Conservation (phyloP, 2,888 invertebrate species). For the Caenorhabditis doughertyi region DNA sequence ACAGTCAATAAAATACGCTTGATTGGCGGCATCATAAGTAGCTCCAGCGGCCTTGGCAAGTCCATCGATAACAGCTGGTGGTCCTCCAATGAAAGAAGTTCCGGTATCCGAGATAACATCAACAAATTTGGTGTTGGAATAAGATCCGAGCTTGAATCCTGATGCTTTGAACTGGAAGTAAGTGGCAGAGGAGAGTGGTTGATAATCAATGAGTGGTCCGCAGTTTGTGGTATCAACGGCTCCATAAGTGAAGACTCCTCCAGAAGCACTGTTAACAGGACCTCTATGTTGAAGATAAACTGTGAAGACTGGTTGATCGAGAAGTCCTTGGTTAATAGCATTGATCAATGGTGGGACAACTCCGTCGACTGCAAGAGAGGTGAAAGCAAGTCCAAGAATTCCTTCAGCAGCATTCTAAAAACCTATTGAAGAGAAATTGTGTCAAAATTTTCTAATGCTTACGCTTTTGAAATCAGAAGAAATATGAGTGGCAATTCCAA, state of each 20-base stretch:
- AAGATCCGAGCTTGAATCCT: constrained; percentile 55
- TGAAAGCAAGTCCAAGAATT: constrained; percentile 70
- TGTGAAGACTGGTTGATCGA: constrained; percentile 72
- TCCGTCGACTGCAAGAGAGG: constrained; percentile 68
- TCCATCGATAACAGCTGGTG: constrained; percentile 39
- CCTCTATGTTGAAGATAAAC: constrained; percentile 69
- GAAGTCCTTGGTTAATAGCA: constrained; percentile 69
- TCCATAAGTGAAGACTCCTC: constrained; percentile 75
- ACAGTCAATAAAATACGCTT: neutral
- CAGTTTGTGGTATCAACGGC: constrained; percentile 71
- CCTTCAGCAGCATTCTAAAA: constrained; percentile 73
- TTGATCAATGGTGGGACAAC: constrained; percentile 68
- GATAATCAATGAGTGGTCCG: constrained; percentile 64
- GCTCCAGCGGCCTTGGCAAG: constrained; percentile 69
- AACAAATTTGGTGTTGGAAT: constrained; percentile 44
- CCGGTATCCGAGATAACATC: constrained; percentile 70
- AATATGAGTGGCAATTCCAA: constrained; percentile 72
- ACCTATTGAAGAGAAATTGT: no score
- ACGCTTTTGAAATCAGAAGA: constrained; percentile 69
- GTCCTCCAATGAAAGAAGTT: constrained; percentile 67
- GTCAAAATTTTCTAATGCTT: no score
- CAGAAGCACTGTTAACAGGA: constrained; percentile 61
- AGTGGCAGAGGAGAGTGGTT: constrained; percentile 70
- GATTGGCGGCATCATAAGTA: neutral
- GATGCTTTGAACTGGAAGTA: constrained; percentile 67